Conservation (phyloP, 2,113 vertebrate genomes). For the Nothoprocta pentlandii region DNA sequence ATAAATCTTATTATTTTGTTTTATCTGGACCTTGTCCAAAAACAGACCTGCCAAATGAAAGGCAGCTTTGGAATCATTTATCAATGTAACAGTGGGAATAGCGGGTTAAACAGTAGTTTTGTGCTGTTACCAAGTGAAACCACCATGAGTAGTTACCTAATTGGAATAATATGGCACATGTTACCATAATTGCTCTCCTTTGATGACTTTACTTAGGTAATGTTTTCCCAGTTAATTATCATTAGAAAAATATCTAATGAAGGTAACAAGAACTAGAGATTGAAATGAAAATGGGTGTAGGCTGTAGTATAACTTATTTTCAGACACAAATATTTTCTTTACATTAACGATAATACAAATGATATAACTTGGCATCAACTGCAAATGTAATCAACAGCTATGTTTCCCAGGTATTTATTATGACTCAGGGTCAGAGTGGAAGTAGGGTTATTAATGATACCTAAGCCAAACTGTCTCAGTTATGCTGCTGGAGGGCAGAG, state of each 20-base stretch:
- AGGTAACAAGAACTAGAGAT: constrained; percentile 56
- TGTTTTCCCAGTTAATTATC: constrained; percentile 81
- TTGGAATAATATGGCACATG: constrained; percentile 82
- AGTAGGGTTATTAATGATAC: constrained; percentile 59
- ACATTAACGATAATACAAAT: constrained; percentile 86
- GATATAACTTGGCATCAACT: constrained; percentile 81
- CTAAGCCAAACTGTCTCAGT: constrained; percentile 29
- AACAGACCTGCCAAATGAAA: constrained; percentile 76
- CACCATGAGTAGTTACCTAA: constrained; percentile 78
- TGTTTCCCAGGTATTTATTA: constrained; percentile 76
- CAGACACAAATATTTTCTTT: constrained; percentile 90
- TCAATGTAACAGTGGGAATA: constrained; percentile 82
- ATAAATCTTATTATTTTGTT: constrained; percentile 83
- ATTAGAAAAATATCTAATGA: constrained; percentile 76
- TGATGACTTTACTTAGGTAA: constrained; percentile 78
- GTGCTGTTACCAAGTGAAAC: constrained; percentile 74
- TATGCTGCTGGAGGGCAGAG: constrained; percentile 29
- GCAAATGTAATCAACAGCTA: constrained; percentile 82
- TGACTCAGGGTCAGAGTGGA: constrained; percentile 72
- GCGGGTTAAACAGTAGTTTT: constrained; percentile 80
- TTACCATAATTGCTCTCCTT: constrained; percentile 75
- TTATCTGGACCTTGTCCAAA: constrained; percentile 81
- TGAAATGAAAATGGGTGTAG: constrained; percentile 66
- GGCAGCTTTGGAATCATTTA: constrained; percentile 80
- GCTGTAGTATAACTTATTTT: constrained; percentile 67